Percentiles rank a stretch among this genome's conserved stretches.
Evolutionary conservation across 2,797 vertebrate species (phyloP).

Genomic region (Mormyrus proboscirostris): DNA sequence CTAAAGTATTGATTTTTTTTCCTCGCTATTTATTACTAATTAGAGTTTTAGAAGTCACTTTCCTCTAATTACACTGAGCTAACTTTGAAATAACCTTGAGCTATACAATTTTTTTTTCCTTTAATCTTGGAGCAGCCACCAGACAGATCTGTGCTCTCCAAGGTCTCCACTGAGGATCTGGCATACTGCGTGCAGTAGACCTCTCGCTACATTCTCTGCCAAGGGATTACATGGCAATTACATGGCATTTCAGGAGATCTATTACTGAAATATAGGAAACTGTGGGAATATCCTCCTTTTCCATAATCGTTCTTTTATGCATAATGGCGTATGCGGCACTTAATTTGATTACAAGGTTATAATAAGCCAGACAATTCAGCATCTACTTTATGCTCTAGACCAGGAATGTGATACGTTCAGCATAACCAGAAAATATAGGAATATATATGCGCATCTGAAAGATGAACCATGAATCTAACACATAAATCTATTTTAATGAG

Average conservation of each 20-base stretch:
- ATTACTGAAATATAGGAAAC: not conserved
- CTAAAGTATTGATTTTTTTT: slow-evolving; percentile 14
- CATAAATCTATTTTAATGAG: not conserved
- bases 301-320: not conserved
- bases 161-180: not conserved
- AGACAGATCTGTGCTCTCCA: not conserved
- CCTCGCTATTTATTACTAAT: slow-evolving; percentile 20
- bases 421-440: not conserved
- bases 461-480: not conserved
- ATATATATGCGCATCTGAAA: not conserved
- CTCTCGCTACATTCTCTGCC: not conserved
- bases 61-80: slow-evolving; percentile 18
- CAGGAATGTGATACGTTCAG: not conserved
- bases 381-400: not conserved
- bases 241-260: slow-evolving; percentile 5
- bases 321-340: not conserved
- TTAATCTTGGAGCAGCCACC: slow-evolving; percentile 10
- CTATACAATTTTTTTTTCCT: not conserved
- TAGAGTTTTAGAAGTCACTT: slow-evolving; percentile 21
- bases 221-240: slow-evolving; percentile 10
- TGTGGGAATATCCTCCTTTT: not conserved
- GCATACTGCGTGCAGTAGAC: not conserved
- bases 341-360: slow-evolving; percentile 2
- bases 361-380: not conserved
- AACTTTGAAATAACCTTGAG: slow-evolving; percentile 22